Conservation (phyloP, 2,888 invertebrate species). For the Neoaliturus tenellus region DNA sequence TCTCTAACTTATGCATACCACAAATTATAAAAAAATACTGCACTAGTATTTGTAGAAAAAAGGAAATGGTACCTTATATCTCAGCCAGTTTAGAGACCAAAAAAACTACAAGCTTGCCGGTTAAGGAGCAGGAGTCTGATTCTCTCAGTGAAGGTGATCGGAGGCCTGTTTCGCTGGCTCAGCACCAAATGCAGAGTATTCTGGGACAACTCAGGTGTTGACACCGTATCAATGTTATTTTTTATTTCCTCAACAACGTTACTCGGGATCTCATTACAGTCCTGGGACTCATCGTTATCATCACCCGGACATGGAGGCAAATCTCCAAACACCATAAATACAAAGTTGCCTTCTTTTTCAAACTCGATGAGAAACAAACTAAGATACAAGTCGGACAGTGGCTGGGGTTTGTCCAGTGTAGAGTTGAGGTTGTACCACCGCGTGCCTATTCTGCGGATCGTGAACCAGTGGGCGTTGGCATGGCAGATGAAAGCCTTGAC, state of each 20-base stretch:
- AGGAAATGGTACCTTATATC: not conserved
- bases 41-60: no score
- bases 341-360: constrained; percentile 81
- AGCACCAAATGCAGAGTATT: not conserved
- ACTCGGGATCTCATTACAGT: not conserved
- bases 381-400: constrained; percentile 84
- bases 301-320: constrained; percentile 83
- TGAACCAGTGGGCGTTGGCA: constrained; percentile 88
- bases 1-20: no score
- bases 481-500: constrained; percentile 87
- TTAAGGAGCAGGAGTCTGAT: not conserved
- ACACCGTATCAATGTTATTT: no score
- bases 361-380: constrained; percentile 83
- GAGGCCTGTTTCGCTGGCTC: not conserved
- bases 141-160: constrained; percentile 2
- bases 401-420: constrained; percentile 80
- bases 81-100: not conserved
- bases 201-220: not conserved
- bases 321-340: constrained; percentile 83
- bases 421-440: constrained; percentile 91
- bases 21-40: no score
- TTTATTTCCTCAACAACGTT: not conserved
- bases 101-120: not conserved
- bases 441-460: constrained; percentile 81
- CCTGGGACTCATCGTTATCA: constrained; percentile 71